Evolutionary conservation across 2,113 vertebrate species (phyloP), one percentile per base, ranked within the genome.

Genomic region (Sitta europaea): DNA sequence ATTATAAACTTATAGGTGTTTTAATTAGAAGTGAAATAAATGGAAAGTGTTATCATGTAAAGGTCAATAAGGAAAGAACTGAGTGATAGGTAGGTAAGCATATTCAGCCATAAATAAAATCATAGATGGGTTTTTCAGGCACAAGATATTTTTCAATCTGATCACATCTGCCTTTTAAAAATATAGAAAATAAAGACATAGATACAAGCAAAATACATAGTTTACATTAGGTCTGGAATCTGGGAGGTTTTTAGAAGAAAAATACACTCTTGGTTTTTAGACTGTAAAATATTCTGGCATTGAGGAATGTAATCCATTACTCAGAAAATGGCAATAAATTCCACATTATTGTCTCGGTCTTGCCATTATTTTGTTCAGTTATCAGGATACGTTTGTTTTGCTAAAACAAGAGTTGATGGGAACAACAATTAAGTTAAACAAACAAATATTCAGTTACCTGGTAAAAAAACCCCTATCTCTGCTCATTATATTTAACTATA

Each of bases 381-480:
- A 63, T 20, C 47, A 48, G 5, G 12, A 61, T 73, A 36, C 9
- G 35, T 73, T 76, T 73, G 8, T 86, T 72, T 73, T 72, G 14
- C 8, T 88, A 38, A 82, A 91, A 40, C 9, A 61, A 38, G 9
- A 58, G 11, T 23, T 20, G 11, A 14, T 36, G 2, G 50, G 15
- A 87, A 40, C 10, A 51, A 29, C 11, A 14, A 21, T 67, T 66
- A 66, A 58, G 6, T 29, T 36, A 65, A 85, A 58, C 1, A 84
- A 43, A 33, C 5, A 80, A 58, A 38, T 21, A 61, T 86, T 84
- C 13, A 28, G 27, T 51, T 76, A 78, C 27, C 9, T 66, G 31
- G 23, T 16, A 70, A 68, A 82, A 50, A 24, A 3, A 0, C 2
- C 3, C 6, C 33, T 47, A 31, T 28, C 11, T 78, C 2, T 65